Base-by-base conservation (phyloP, 2,113 vertebrate genomes). In the Heteronetta atricapilla region DNA sequence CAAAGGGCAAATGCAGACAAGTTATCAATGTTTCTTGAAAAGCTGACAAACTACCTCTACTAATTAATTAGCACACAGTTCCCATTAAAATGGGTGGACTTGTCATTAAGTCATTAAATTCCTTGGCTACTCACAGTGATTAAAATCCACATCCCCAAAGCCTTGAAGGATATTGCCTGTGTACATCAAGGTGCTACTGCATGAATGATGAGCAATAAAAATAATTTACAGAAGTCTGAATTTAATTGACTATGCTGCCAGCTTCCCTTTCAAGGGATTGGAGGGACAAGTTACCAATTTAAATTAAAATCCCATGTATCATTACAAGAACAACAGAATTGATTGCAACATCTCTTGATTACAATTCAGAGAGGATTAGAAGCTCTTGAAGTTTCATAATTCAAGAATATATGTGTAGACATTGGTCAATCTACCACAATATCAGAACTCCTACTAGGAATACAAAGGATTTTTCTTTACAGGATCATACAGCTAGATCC, bases 71-170 rank as follows among this genome's bases (percentile, higher is more conserved):
- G 69, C 68, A 83, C 68, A 77, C 12, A 78, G 73, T 42, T 86
- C 36, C 64, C 42, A 86, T 94, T 96, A 94, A 94, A 95, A 91
- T 10, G 16, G 82, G 73, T 76, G 59, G 73, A 72, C 72, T 82
- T 86, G 74, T 75, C 88, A 90, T 91, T 80, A 86, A 95, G 88
- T 91, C 84, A 40, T 95, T 95, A 94, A 88, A 86, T 93, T 91
- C 53, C 82, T 95, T 86, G 90, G 64, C 80, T 86, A 78, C 15
- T 95, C 12, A 1, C 42, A 91, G 64, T 92, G 85, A 97, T 94
- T 93, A 93, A 95, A 95, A 92, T 23, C 58, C 38, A 59, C 60
- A 58, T 83, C 76, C 53, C 42, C 48, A 91, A 93, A 96, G 72
- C 52, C 38, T 83, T 62, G 64, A 56, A 90, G 60, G 60, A 78